Evolutionary conservation across 1,140 invertebrate species (phyloP).

Genomic region (Araneus ventricosus): DNA sequence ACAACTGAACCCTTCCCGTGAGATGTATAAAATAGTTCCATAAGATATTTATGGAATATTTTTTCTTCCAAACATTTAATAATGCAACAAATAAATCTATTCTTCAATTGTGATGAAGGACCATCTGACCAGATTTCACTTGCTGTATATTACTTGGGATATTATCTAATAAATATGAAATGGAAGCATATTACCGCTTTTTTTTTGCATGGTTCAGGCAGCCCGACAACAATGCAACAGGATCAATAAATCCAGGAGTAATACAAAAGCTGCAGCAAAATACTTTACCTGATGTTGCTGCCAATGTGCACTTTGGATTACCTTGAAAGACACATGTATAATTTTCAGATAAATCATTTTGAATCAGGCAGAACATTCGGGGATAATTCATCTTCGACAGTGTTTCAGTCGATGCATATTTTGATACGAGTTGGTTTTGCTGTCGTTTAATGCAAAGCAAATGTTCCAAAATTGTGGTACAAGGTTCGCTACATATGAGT

Average conservation of each 20-base stretch:
- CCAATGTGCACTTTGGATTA: constrained; percentile 43
- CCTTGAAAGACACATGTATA: background rate
- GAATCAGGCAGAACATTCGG: background rate
- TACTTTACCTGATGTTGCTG: background rate
- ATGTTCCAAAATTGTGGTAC: constrained; percentile 2
- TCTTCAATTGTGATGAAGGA: constrained; percentile 38
- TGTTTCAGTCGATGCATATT: background rate
- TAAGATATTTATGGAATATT: background rate
- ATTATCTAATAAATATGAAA: background rate
- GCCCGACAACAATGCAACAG: background rate
- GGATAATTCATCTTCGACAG: background rate
- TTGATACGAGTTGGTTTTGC: background rate
- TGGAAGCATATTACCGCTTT: background rate
- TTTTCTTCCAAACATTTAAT: background rate
- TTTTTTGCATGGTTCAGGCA: background rate
- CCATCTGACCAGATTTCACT: constrained; percentile 30
- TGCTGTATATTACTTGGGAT: background rate
- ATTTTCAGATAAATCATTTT: constrained; percentile 25
- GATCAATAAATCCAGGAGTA: background rate
- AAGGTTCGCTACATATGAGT: background rate
- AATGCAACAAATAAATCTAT: background rate
- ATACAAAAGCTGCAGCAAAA: no score
- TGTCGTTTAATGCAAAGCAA: background rate
- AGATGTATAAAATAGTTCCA: constrained; percentile 26
- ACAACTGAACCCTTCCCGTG: background rate